Evolutionary conservation across 1,140 invertebrate genomes (phyloP).

Genomic region (Apis florea): DNA sequence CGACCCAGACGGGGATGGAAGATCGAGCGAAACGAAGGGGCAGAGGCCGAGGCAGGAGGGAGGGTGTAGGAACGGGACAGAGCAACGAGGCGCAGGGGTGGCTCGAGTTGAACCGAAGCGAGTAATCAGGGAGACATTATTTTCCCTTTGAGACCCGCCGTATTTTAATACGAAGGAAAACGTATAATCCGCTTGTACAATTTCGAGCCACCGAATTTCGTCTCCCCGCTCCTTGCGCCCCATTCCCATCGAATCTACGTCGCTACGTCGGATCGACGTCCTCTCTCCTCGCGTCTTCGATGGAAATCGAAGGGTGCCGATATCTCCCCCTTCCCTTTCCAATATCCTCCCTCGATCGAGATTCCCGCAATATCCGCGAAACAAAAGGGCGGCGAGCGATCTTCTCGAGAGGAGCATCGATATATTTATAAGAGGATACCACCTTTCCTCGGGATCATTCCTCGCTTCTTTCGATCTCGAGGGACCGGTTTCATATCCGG

Average conservation of each 20-base stretch:
- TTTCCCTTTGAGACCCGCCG: conserved; percentile 78
- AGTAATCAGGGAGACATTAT: conserved; percentile 81
- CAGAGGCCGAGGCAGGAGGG: conserved; percentile 16
- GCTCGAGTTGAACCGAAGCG: conserved; percentile 77
- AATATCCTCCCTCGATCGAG: neutral
- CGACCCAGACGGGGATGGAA: neutral
- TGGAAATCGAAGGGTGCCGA: conserved; percentile 37
- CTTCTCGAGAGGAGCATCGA: neutral
- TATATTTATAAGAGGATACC: neutral
- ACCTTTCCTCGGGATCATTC: neutral
- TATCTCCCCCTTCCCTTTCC: neutral
- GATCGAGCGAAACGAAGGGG: conserved; percentile 1
- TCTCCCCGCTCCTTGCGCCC: conserved; percentile 9
- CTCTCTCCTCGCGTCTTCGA: conserved; percentile 17
- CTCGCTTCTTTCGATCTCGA: neutral
- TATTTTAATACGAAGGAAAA: conserved; percentile 78
- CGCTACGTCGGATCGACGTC: conserved; percentile 68
- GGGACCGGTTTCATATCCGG: conserved; percentile 33
- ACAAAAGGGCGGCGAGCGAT: neutral
- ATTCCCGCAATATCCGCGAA: conserved; percentile 31
- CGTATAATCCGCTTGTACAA: conserved; percentile 72
- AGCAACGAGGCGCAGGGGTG: conserved; percentile 33
- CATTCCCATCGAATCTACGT: conserved; percentile 57
- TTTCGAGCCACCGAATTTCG: conserved; percentile 58
- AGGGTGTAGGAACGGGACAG: conserved; percentile 31